These are phyloP conservation scores for Cheilosia vernalis DNA, from an alignment of 2,888 invertebrate genomes.

Conservation along the genomic window DNA sequence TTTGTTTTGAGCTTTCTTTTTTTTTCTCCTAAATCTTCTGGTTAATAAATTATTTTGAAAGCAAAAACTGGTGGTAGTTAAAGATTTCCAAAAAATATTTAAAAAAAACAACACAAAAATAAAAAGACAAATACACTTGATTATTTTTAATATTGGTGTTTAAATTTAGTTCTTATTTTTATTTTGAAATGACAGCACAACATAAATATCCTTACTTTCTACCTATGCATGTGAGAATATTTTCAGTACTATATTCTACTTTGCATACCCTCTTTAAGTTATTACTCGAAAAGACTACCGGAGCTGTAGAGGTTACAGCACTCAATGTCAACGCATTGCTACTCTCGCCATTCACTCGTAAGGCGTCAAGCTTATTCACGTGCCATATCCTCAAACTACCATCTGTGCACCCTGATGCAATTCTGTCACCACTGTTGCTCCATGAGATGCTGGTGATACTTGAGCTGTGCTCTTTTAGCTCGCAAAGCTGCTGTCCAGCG, in stretches of 20 bases:
- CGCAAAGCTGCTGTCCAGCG: constrained; percentile 85
- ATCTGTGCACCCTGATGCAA: constrained; percentile 89
- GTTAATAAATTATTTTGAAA: too few relatives aligned
- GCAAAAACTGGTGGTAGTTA: too few relatives aligned
- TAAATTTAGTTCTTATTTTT: not conserved
- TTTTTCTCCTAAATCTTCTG: too few relatives aligned
- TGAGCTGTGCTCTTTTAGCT: constrained; percentile 86
- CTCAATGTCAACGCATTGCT: constrained; percentile 16
- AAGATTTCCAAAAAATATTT: too few relatives aligned
- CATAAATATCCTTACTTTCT: constrained; percentile 46
- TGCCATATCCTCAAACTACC: constrained; percentile 88
- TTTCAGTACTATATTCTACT: constrained; percentile 60
- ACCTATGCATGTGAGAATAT: constrained; percentile 63
- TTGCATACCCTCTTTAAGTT: constrained; percentile 51
- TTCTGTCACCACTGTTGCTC: constrained; percentile 85
- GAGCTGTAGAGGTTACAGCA: constrained; percentile 1
- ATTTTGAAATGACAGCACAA: not conserved
- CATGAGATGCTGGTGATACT: constrained; percentile 86
- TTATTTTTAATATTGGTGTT: not conserved
- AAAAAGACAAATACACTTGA: not conserved
- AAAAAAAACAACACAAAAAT: not conserved
- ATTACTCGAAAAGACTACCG: constrained; percentile 40
- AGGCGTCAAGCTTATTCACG: constrained; percentile 78
- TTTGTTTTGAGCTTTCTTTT: too few relatives aligned
- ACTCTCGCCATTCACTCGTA: constrained; percentile 32